Evolutionary conservation across 2,113 vertebrate genomes (phyloP).

Genomic region (Copsychus sechellarum): DNA sequence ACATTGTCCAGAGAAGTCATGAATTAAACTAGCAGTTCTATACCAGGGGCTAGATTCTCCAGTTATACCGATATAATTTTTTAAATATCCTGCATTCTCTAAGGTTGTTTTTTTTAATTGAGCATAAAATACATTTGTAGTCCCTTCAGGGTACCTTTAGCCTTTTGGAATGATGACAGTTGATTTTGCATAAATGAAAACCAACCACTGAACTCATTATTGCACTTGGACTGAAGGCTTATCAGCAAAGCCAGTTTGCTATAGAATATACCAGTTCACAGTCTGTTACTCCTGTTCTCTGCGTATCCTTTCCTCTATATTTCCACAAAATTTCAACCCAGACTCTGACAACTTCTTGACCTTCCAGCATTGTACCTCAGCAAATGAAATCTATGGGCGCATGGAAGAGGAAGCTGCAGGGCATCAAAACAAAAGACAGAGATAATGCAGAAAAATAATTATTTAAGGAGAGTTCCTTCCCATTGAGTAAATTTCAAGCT

Average conservation of each 20-base stretch:
- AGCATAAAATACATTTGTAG: neutral
- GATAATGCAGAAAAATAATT: neutral
- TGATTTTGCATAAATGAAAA: neutral
- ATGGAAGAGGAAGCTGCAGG: neutral
- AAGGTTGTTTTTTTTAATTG: neutral
- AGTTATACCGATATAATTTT: neutral
- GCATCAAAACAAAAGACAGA: rapidly evolving
- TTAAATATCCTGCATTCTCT: neutral
- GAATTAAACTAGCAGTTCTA: neutral
- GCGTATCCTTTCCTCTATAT: neutral
- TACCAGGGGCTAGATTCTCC: neutral
- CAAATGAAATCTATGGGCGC: neutral
- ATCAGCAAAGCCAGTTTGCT: neutral
- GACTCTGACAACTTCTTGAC: neutral
- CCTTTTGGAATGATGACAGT: neutral
- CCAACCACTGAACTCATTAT: neutral
- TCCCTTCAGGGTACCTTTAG: neutral
- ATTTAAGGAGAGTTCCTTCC: neutral
- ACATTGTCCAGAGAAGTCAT: neutral
- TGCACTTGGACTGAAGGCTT: neutral
- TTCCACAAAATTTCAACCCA: neutral
- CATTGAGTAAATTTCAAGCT: neutral
- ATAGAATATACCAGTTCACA: neutral
- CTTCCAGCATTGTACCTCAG: neutral
- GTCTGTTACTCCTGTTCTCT: neutral